These are phyloP conservation scores for Ligdia adustata DNA, from an alignment of 2,888 invertebrate species.

Conservation along the genomic window DNA sequence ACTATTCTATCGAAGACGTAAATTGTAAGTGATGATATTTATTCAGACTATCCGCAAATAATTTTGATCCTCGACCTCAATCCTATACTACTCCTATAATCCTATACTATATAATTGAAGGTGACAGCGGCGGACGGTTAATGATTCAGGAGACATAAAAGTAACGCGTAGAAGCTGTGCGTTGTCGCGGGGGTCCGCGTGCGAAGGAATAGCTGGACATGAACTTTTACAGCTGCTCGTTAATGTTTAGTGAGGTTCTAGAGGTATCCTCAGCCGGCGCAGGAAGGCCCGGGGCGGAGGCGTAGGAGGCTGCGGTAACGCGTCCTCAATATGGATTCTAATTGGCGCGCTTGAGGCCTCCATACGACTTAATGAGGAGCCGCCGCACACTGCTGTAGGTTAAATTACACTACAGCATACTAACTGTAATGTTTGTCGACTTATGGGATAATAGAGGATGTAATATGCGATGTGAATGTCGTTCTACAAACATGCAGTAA, in stretches of 20 bases:
- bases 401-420: too few species aligned
- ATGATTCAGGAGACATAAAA: neutral
- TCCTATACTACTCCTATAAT: too few species aligned
- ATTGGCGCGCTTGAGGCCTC: neutral
- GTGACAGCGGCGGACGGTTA: too few species aligned
- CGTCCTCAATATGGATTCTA: neutral
- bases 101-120: too few species aligned
- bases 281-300: neutral
- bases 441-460: too few species aligned
- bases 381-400: neutral
- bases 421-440: too few species aligned
- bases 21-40: too few species aligned
- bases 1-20: too few species aligned
- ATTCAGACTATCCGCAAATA: too few species aligned
- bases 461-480: too few species aligned
- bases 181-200: neutral
- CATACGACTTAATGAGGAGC: neutral
- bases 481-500: too few species aligned
- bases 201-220: slow-evolving; percentile 2
- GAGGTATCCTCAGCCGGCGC: neutral
- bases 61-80: too few species aligned
- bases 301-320: neutral
- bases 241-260: slow-evolving; percentile 10
- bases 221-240: slow-evolving; percentile 12
- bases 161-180: slow-evolving; percentile 1